Percentiles rank a stretch among this genome's conserved stretches.
phyloP scores from a whole-genome alignment of 2,113 vertebrate species.

The Daboia siamensis region DNA sequence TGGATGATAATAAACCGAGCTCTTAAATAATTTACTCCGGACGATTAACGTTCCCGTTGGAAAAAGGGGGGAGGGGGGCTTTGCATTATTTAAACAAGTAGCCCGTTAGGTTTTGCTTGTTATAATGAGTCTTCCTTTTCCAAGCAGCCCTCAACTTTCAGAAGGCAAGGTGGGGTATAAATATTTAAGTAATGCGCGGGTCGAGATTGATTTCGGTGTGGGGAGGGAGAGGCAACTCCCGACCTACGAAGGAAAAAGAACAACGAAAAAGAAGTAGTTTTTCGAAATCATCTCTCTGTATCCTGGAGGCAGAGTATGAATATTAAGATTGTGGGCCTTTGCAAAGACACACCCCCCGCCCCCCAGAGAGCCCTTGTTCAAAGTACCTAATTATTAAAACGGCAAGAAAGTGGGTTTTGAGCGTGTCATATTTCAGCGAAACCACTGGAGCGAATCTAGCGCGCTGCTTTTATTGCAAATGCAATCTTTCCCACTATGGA shows the following conservation, averaged over 20 bases:
- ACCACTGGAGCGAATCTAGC: background rate
- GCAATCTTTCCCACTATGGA: background rate
- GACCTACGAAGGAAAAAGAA: background rate
- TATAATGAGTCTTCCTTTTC: background rate
- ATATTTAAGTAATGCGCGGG: background rate
- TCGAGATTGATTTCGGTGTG: background rate
- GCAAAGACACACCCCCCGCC: too few species aligned
- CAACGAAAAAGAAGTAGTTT: background rate
- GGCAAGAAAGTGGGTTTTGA: background rate
- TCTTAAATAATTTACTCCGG: background rate
- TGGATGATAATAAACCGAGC: background rate
- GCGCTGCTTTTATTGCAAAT: background rate
- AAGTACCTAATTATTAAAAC: background rate
- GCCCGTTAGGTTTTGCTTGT: background rate
- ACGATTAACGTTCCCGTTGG: background rate
- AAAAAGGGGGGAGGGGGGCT: too few species aligned
- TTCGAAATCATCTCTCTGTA: fast-evolving
- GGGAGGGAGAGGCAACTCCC: background rate
- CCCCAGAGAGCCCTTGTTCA: background rate
- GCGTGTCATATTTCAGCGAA: background rate
- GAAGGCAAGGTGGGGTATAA: background rate
- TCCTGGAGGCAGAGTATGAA: background rate
- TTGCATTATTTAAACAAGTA: background rate
- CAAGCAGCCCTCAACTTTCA: background rate
- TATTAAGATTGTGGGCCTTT: background rate